Conservation (phyloP, 1,140 invertebrate species). For the Megathymus violae region DNA sequence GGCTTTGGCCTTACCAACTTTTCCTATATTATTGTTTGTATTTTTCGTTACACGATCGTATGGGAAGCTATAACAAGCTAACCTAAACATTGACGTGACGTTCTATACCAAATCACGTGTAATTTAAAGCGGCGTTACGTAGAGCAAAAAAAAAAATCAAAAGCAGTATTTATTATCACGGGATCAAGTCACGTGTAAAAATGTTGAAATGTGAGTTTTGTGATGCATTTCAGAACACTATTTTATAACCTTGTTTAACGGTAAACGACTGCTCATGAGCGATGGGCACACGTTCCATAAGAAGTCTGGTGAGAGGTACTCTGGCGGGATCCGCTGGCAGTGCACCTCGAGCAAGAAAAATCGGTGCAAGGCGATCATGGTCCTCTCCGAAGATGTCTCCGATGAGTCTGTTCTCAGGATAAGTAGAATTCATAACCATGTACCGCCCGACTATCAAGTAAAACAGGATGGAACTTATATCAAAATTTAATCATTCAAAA, state of each 20-base stretch:
- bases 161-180: too few species aligned
- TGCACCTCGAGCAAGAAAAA: constrained; percentile 44
- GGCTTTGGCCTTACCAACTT: too few species aligned
- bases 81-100: too few species aligned
- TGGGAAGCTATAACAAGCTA: too few species aligned
- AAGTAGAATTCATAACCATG: constrained; percentile 37
- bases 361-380: constrained; percentile 43
- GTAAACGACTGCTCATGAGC: constrained; percentile 28
- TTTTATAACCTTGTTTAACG: constrained; percentile 37
- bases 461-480: constrained; percentile 19
- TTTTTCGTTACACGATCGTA: too few species aligned
- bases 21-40: too few species aligned
- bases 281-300: constrained; percentile 40
- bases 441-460: constrained; percentile 31
- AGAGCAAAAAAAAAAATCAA: too few species aligned
- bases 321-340: constrained; percentile 40
- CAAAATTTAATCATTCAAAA: constrained; percentile 28
- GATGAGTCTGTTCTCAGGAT: constrained; percentile 25
- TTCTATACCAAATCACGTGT: too few species aligned
- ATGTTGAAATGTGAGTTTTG: constrained; percentile 1
- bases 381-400: constrained; percentile 40
- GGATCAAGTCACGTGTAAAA: too few species aligned
- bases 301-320: constrained; percentile 15
- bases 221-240: constrained; percentile 25
- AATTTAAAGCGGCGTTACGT: too few species aligned